Conservation (phyloP, 2,797 vertebrate genomes). For the Alcedo quadribrachys region DNA sequence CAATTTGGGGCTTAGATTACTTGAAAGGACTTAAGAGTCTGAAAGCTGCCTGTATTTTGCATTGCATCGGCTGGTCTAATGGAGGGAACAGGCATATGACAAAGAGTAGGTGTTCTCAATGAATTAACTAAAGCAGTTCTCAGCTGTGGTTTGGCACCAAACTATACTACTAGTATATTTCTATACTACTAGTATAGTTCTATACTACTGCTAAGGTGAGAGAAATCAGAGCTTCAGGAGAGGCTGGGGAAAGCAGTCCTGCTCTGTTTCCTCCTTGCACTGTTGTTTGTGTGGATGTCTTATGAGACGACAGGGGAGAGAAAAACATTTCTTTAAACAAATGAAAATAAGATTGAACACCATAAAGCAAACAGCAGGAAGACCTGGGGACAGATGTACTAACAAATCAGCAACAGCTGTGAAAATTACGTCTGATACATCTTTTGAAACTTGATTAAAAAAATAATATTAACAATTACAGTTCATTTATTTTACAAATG, state of each 20-base stretch:
- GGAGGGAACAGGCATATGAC: neutral
- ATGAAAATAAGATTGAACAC: constrained; percentile 52
- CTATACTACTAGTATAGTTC: neutral
- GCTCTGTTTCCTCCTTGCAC: neutral
- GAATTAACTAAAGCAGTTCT: neutral
- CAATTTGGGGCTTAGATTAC: neutral
- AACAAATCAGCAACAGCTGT: constrained; percentile 63
- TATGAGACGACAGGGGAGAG: constrained; percentile 22
- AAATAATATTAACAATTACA: neutral
- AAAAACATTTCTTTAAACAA: constrained; percentile 64
- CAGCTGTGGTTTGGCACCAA: neutral
- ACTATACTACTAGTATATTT: neutral
- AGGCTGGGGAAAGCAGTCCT: neutral
- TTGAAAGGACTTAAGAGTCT: neutral
- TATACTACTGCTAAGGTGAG: neutral
- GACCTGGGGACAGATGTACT: neutral
- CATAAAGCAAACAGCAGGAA: constrained; percentile 52
- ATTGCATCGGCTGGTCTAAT: neutral
- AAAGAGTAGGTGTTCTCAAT: neutral
- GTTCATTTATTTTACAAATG: constrained; percentile 8
- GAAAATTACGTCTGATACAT: constrained; percentile 40
- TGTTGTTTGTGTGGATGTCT: constrained; percentile 22
- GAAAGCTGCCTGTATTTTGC: neutral
- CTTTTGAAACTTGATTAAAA: constrained; percentile 20
- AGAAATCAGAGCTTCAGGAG: neutral